These are phyloP conservation scores for Drosophila triauraria DNA, from an alignment of 1,140 invertebrate species.

Conservation along the genomic window DNA sequence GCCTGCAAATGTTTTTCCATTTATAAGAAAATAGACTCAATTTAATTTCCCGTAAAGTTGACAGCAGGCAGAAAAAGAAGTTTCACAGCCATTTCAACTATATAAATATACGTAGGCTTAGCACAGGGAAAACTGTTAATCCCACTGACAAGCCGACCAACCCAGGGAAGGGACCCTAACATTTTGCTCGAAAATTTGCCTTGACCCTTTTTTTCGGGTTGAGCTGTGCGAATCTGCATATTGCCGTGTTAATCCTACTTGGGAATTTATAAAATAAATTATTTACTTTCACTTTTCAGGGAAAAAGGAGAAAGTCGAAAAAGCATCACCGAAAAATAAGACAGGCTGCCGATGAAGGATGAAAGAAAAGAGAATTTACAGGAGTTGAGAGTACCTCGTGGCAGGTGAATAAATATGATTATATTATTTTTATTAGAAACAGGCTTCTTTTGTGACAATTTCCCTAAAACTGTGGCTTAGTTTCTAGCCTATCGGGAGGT, in stretches of 20 bases:
- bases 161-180: conserved; percentile 29
- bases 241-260: conserved; percentile 81
- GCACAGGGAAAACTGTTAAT: conserved; percentile 70
- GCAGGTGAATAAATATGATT: too few species aligned
- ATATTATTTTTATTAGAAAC: not conserved
- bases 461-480: not conserved
- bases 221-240: conserved; percentile 68
- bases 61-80: conserved; percentile 41
- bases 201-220: conserved; percentile 68
- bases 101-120: conserved; percentile 79
- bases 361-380: not conserved
- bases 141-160: conserved; percentile 21
- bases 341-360: conserved; percentile 10
- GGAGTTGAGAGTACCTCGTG: too few species aligned
- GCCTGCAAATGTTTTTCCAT: conserved; percentile 71
- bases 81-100: conserved; percentile 65
- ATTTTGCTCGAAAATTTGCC: conserved; percentile 41
- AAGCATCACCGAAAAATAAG: conserved; percentile 49
- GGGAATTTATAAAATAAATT: conserved; percentile 82
- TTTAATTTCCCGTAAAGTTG: conserved; percentile 77
- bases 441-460: not conserved
- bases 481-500: not conserved
- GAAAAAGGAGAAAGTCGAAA: conserved; percentile 33
- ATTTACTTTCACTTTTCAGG: conserved; percentile 57
- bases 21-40: conserved; percentile 77